Evolutionary conservation across 2,888 invertebrate species (phyloP), one percentile per base, ranked within the genome.

Genomic region (Psylliodes chrysocephalus): DNA sequence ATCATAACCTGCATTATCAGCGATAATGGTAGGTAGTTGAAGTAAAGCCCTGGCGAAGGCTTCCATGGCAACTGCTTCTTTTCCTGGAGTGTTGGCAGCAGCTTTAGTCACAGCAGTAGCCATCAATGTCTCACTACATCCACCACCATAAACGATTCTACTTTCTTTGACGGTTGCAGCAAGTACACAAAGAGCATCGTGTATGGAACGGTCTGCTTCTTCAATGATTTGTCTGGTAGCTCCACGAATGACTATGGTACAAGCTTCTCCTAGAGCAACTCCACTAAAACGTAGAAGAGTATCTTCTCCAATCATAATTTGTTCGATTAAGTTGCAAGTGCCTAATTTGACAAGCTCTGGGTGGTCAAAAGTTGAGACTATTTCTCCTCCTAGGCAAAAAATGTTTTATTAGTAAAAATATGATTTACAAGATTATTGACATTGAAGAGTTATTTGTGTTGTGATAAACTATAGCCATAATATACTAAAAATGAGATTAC

Each of bases 251-350:
- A 99, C 92, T 70, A 99, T 89, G 0, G 97, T 96, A 82, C 99
- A 99, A 7, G 99, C 99, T 80, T 99, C 94, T 18, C 99, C 98
- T 68, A 96, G 83, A 69, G 92, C 91, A 12, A 98, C 97, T 49
- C 97, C 98, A 42, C 94, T 93, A 85, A 99, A 98, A 69, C 96
- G 92, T 72, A 99, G 85, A 49, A 99, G 85, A 60, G 91, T 92
- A 78, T 99, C 99, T 81, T 99, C 99, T 19, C 99, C 99, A 76
- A 99, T 95, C 90, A 98, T 93, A n/a, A 96, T 90, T 87, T 98
- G 96, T 82, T 99, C 98, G 78, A 99, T 98, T 25, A 96, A 81
- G 77, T 95, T 92, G 84, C 99, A 99, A 71, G 90, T 90, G 55
- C 99, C 99, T 63, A 99, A 86, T 82, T 95, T 96, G 2, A 96